Percentiles rank a stretch among this genome's conserved stretches.
Evolutionary conservation across 2,113 vertebrate genomes (phyloP).

Genomic region (Coregonus clupeaformis): DNA sequence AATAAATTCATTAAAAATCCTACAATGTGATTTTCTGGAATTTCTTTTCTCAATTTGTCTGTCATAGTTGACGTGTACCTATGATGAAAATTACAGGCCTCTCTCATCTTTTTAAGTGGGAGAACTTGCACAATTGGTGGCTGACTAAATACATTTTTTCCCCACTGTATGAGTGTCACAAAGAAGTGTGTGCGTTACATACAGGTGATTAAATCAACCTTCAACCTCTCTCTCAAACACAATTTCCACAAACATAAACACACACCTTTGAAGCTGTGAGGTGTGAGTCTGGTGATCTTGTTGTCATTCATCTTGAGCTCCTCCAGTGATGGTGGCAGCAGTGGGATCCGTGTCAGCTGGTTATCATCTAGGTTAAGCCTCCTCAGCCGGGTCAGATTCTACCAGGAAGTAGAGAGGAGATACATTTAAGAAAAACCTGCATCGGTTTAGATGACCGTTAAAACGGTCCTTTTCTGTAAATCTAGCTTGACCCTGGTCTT

Average conservation of each 20-base stretch:
- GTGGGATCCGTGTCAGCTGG: conserved; percentile 66
- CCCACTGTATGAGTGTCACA: neutral
- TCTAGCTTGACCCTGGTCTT: neutral
- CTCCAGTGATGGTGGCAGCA: conserved; percentile 71
- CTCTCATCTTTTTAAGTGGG: too few species aligned
- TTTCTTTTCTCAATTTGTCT: too few species aligned
- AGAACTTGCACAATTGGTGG: too few species aligned
- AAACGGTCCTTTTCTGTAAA: neutral
- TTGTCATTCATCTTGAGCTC: conserved; percentile 77
- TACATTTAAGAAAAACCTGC: too few species aligned
- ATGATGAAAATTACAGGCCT: too few species aligned
- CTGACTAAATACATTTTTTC: too few species aligned
- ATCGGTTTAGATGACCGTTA: too few species aligned
- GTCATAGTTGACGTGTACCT: too few species aligned
- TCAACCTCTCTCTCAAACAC: neutral
- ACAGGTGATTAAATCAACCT: neutral
- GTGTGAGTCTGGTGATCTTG: conserved; percentile 61
- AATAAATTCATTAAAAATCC: too few species aligned
- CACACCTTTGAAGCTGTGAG: conserved; percentile 71
- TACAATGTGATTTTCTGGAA: too few species aligned
- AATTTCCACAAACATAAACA: neutral
- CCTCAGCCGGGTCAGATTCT: conserved; percentile 71
- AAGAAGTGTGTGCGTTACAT: neutral
- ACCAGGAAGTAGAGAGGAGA: neutral
- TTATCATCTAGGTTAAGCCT: conserved; percentile 75